These are phyloP conservation scores for Pongo pygmaeus DNA, from an alignment of 2,113 vertebrate species.

Conservation along the genomic window DNA sequence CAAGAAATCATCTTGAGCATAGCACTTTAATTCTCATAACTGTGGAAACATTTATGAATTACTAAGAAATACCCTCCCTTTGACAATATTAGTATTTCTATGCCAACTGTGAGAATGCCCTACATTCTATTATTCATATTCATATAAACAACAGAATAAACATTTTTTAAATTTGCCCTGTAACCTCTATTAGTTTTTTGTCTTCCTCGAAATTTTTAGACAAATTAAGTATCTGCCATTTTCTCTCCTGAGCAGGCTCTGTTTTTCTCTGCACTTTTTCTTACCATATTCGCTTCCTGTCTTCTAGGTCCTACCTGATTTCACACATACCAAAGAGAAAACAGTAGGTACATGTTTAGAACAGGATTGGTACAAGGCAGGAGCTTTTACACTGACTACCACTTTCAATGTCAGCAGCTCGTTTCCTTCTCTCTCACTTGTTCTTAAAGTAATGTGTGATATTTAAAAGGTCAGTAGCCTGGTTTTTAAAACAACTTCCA, in stretches of 20 bases:
- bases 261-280: not conserved
- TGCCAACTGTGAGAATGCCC: not conserved
- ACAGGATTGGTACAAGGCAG: not conserved
- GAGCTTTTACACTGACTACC: not conserved
- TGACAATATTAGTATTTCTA: not conserved
- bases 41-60: not conserved
- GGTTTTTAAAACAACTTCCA: constrained; percentile 19
- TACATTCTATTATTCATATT: not conserved
- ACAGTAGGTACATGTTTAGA: not conserved
- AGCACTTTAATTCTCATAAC: not conserved
- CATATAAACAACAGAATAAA: not conserved
- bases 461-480: not conserved
- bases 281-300: not conserved
- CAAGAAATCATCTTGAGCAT: not conserved
- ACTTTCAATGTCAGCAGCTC: not conserved
- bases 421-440: not conserved
- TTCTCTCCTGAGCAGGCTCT: not conserved
- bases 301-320: not conserved
- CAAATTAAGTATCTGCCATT: constrained; percentile 21
- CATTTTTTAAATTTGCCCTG: not conserved
- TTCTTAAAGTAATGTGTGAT: not conserved
- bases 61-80: not conserved
- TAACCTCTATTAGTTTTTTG: not conserved
- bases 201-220: not conserved
- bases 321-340: not conserved